Evolutionary conservation across 2,113 vertebrate genomes (phyloP).

Genomic region (Cyanoramphus novaezelandiae): DNA sequence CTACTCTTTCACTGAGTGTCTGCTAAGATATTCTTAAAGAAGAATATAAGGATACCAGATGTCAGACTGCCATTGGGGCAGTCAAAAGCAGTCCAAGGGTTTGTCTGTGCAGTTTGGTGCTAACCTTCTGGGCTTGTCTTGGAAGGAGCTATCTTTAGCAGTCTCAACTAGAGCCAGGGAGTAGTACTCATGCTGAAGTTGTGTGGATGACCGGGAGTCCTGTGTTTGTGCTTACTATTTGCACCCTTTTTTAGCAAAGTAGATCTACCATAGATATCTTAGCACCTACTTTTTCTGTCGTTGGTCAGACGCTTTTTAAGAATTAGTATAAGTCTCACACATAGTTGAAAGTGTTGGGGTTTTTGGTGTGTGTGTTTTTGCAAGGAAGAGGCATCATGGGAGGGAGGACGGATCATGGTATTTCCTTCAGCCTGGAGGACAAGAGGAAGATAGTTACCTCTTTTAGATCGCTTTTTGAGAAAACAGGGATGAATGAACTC

Average conservation of each 20-base stretch:
- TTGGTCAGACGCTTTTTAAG: not conserved
- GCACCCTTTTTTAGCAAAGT: not conserved
- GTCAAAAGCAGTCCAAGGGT: not conserved
- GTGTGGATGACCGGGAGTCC: not conserved
- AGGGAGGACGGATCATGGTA: not conserved
- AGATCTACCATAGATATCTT: not conserved
- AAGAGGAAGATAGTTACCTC: not conserved
- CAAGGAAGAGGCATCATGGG: not conserved
- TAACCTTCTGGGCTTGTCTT: not conserved
- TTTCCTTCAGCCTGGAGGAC: not conserved
- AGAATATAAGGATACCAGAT: not conserved
- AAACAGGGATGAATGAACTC: not conserved
- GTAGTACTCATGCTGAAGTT: not conserved
- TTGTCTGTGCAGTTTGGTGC: not conserved
- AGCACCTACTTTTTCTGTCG: not conserved
- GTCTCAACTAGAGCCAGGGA: not conserved
- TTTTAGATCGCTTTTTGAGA: not conserved
- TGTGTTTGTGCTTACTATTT: not conserved
- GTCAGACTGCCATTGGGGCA: not conserved
- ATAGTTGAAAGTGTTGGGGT: not conserved
- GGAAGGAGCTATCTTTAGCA: not conserved
- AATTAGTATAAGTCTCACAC: not conserved
- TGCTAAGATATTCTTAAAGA: not conserved
- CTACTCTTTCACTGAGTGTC: not conserved
- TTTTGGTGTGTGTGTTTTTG: not conserved